Percentiles rank a stretch among this genome's conserved stretches.
Evolutionary conservation across 2,797 vertebrate genomes (phyloP).

Genomic region (Gila robusta): DNA sequence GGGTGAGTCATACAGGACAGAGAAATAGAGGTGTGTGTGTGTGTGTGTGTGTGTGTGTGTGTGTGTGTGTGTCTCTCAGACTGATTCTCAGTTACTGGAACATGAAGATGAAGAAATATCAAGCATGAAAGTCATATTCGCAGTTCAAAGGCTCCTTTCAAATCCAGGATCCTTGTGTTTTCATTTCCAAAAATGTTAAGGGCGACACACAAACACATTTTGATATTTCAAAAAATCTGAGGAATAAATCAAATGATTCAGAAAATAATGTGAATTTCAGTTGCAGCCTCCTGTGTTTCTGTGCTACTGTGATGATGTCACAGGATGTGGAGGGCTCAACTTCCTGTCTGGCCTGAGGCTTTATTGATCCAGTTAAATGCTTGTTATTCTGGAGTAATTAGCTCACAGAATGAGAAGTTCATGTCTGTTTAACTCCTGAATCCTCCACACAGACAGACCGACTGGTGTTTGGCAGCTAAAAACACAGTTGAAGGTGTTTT

Average conservation of each 20-base stretch:
- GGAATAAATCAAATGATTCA: neutral
- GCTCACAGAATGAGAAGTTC: neutral
- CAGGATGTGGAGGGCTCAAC: constrained; percentile 1
- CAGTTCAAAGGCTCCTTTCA: constrained; percentile 9
- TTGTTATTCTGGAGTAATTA: neutral
- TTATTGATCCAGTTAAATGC: constrained; percentile 10
- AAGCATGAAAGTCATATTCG: neutral
- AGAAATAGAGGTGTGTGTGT: constrained; percentile 19
- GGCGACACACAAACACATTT: neutral
- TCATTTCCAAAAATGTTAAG: neutral
- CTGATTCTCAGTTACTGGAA: constrained; percentile 24
- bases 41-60: constrained; percentile 24
- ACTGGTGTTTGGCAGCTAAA: no score
- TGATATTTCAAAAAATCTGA: neutral
- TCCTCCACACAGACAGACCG: no score
- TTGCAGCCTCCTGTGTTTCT: no score
- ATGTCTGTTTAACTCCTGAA: neutral
- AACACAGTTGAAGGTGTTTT: no score
- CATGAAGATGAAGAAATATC: constrained; percentile 30
- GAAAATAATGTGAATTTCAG: neutral
- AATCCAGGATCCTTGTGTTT: neutral
- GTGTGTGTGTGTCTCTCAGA: constrained; percentile 29
- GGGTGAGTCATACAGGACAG: constrained; percentile 25
- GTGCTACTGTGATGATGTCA: neutral
- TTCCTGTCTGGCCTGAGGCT: constrained; percentile 23